Conservation (phyloP, 2,113 vertebrate genomes). For the Sula dactylatra region DNA sequence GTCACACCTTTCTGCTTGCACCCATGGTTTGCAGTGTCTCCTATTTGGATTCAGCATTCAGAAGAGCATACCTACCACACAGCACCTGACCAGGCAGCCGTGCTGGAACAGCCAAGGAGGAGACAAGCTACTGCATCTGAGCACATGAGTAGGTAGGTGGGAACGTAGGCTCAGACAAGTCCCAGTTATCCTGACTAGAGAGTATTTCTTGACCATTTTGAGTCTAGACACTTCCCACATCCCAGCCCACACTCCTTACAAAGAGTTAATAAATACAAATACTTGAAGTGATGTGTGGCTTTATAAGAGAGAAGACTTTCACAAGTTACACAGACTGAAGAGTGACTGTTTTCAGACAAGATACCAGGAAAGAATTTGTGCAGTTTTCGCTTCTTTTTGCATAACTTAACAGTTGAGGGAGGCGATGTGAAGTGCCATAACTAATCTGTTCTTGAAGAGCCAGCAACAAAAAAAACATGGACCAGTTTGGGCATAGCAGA, state of each 20-base stretch:
- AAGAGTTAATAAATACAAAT: constrained; percentile 5
- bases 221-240: constrained; percentile 8
- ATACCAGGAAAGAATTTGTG: neutral
- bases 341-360: neutral
- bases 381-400: neutral
- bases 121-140: neutral
- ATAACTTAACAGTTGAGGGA: neutral
- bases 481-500: neutral
- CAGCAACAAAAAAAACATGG: neutral
- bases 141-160: neutral
- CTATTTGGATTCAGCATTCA: neutral
- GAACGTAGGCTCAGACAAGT: neutral
- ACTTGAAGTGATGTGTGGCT: neutral
- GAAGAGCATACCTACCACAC: neutral
- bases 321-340: neutral
- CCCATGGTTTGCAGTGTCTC: neutral
- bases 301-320: neutral
- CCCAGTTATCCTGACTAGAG: neutral
- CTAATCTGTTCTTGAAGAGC: neutral
- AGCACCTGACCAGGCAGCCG: neutral
- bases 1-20: neutral
- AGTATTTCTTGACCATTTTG: neutral
- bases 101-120: neutral
- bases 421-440: neutral
- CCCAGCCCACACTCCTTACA: neutral